Evolutionary conservation across 2,113 vertebrate species (phyloP).

Genomic region (Hymenochirus boettgeri): DNA sequence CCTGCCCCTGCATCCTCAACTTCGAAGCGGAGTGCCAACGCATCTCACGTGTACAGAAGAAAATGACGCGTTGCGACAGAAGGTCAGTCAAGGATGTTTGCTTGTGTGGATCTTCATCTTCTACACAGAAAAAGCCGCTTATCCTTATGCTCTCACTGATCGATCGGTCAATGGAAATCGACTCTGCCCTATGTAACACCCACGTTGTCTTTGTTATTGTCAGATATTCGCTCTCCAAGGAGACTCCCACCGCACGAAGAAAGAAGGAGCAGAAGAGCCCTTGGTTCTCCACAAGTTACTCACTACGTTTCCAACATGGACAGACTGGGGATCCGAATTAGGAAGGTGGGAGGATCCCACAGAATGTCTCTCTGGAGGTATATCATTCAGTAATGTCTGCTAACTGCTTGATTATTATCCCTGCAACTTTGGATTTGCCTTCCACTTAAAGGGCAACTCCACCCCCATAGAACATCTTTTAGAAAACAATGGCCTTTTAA

Average conservation of each 20-base stretch:
- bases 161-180: no score
- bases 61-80: constrained; percentile 83
- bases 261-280: constrained; percentile 66
- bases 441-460: no score
- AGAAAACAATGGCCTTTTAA: no score
- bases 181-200: no score
- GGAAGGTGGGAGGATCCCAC: constrained; percentile 64
- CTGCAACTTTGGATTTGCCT: no score
- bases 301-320: constrained; percentile 92
- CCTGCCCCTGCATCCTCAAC: constrained; percentile 87
- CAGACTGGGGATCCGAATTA: constrained; percentile 89
- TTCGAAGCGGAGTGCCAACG: constrained; percentile 90
- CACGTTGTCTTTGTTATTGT: no score
- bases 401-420: no score
- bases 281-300: constrained; percentile 80
- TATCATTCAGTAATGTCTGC: no score
- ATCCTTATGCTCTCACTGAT: no score
- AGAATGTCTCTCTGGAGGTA: neutral
- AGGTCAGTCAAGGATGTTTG: constrained; percentile 76
- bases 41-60: constrained; percentile 90
- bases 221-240: constrained; percentile 89
- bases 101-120: no score
- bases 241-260: constrained; percentile 68
- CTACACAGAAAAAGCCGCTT: no score
- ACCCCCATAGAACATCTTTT: no score